Conservation (phyloP, 2,797 vertebrate species). For the Microhierax caerulescens region DNA sequence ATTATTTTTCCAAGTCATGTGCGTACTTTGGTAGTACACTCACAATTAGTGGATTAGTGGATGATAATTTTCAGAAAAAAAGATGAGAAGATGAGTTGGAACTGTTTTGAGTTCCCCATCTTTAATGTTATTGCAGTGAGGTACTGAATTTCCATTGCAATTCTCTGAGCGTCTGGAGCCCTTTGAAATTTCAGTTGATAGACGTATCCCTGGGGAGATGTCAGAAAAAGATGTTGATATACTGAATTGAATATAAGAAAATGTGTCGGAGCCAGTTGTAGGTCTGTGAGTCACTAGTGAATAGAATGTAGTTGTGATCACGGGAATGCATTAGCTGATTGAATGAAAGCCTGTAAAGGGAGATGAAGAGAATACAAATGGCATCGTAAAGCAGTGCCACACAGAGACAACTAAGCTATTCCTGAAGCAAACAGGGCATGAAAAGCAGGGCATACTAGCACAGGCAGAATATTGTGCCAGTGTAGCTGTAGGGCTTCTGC, state of each 20-base stretch:
- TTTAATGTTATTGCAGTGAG: not conserved
- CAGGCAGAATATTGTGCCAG: not conserved
- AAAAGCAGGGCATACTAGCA: not conserved
- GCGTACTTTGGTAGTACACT: not conserved
- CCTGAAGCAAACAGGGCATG: not conserved
- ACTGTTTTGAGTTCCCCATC: not conserved
- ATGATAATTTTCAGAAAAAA: not conserved
- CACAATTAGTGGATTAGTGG: not conserved
- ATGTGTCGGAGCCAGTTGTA: not conserved
- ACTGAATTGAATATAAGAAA: not conserved
- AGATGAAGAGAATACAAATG: not conserved
- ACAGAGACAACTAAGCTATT: fast-evolving
- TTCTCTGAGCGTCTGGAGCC: not conserved
- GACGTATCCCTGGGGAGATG: not conserved
- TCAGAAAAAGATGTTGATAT: not conserved
- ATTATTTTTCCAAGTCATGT: not conserved
- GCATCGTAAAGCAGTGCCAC: not conserved
- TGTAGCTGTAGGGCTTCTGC: not conserved
- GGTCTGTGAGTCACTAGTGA: not conserved
- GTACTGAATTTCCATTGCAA: not conserved
- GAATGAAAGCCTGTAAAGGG: not conserved
- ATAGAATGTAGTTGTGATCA: not conserved
- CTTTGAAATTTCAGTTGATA: not conserved
- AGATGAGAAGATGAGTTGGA: not conserved
- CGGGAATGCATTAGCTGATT: not conserved